Conservation (phyloP, 2,113 vertebrate genomes). For the Isurus oxyrinchus region DNA sequence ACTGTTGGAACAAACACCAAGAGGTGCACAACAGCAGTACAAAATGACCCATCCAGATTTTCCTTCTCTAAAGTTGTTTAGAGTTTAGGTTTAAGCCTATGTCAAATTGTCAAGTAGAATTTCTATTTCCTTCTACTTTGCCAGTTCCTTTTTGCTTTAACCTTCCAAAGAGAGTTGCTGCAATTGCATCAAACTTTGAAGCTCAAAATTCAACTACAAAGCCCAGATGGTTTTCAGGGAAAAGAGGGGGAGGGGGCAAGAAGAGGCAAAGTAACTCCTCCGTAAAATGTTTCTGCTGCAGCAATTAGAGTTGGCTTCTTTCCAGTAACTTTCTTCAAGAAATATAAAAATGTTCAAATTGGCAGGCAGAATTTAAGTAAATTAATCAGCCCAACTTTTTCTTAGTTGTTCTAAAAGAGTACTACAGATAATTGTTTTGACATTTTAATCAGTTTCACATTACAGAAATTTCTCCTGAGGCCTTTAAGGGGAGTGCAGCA, state of each 20-base stretch:
- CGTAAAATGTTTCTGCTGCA: background rate
- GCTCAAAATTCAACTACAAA: background rate
- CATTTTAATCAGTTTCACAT: slow-evolving; percentile 28
- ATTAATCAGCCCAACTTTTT: background rate
- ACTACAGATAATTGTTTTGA: background rate
- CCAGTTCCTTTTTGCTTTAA: background rate
- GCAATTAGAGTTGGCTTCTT: slow-evolving; percentile 24
- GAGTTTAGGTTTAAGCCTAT: background rate
- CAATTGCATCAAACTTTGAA: slow-evolving; percentile 3
- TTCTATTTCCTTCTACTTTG: background rate
- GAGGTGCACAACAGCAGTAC: background rate
- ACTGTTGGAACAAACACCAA: background rate
- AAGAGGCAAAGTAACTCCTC: background rate
- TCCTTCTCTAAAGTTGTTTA: background rate
- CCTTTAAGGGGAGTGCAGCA: background rate
- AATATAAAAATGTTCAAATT: slow-evolving; percentile 2
- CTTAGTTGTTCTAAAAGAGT: slow-evolving; percentile 15
- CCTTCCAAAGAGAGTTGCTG: background rate
- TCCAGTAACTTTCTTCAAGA: background rate
- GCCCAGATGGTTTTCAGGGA: slow-evolving; percentile 11
- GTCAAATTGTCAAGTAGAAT: background rate
- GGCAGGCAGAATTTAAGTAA: background rate
- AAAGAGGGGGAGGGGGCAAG: background rate
- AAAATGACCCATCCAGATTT: background rate
- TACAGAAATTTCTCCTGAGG: background rate